A percentile compares a stretch with the other conserved stretches of the same genome.
Conservation (phyloP, 2,797 vertebrate genomes). For the Macroramphosus scolopax region DNA sequence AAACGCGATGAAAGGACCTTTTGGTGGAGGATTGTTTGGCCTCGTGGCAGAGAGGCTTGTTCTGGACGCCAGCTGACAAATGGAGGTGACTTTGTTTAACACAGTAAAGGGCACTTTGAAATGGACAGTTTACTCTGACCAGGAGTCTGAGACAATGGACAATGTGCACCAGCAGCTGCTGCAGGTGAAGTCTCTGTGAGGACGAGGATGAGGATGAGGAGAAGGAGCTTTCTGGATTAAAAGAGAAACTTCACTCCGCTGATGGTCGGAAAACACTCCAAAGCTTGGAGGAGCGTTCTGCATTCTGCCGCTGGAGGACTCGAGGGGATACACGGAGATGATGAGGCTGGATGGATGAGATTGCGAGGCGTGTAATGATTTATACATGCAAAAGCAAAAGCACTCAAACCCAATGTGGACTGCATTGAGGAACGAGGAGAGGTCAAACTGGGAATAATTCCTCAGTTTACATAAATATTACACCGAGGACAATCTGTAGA, state of each 20-base stretch:
- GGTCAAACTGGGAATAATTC: conserved; percentile 16
- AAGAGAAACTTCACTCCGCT: conserved; percentile 6
- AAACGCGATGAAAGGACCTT: too few species aligned
- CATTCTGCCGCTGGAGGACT: conserved; percentile 7
- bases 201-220: too few species aligned
- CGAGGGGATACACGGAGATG: conserved; percentile 22
- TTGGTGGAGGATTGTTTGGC: too few species aligned
- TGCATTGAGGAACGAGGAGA: neutral
- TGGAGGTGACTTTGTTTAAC: too few species aligned
- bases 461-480: conserved; percentile 22
- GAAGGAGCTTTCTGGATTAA: conserved; percentile 1
- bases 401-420: conserved; percentile 19
- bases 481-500: conserved; percentile 19
- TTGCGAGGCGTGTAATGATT: conserved; percentile 16
- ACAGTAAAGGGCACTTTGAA: too few species aligned
- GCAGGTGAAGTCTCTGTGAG: too few species aligned
- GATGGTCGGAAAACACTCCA: conserved; percentile 12
- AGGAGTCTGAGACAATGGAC: too few species aligned
- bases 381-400: conserved; percentile 26
- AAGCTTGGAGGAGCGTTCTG: conserved; percentile 21
- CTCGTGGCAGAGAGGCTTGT: too few species aligned
- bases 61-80: too few species aligned
- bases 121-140: too few species aligned
- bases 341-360: conserved; percentile 19
- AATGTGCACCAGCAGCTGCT: too few species aligned